These are phyloP conservation scores for Pogonophryne albipinna DNA, from an alignment of 2,797 vertebrate genomes.

Conservation along the genomic window DNA sequence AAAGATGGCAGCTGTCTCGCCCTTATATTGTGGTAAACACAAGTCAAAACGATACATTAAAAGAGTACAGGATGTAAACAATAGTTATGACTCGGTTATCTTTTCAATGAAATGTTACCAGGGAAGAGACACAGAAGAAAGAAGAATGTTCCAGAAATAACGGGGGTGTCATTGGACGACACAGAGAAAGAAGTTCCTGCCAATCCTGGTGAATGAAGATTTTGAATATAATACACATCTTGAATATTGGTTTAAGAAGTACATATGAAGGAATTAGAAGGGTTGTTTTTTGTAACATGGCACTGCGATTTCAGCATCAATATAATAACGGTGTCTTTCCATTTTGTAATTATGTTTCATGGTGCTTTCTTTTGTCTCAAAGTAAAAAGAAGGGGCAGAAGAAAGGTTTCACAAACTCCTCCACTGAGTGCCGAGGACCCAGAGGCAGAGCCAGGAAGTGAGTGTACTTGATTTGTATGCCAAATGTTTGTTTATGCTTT, in stretches of 20 bases:
- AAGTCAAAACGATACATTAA: conserved; percentile 2
- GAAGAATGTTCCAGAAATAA: conserved; percentile 32
- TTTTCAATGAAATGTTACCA: conserved; percentile 14
- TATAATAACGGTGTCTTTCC: not conserved
- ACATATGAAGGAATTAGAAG: no score
- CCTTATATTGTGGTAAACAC: conserved; percentile 58
- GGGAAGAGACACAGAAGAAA: conserved; percentile 48
- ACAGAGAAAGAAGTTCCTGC: conserved; percentile 38
- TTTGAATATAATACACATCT: not conserved
- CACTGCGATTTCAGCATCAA: not conserved
- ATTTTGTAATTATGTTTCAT: not conserved
- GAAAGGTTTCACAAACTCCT: conserved; percentile 37
- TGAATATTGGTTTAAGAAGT: not conserved
- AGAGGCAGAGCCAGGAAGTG: conserved; percentile 54
- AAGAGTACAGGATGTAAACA: not conserved
- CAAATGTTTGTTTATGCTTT: not conserved
- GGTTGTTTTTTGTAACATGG: no score
- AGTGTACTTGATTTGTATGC: conserved; percentile 16
- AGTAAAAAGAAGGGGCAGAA: conserved; percentile 60
- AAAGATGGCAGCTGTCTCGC: conserved; percentile 37
- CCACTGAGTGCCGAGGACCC: conserved; percentile 12
- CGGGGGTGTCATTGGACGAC: conserved; percentile 24
- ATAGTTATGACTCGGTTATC: not conserved
- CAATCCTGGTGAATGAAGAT: conserved; percentile 52
- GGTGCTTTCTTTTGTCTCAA: not conserved